These are phyloP conservation scores for Lithobates sylvaticus DNA, from an alignment of 2,797 vertebrate genomes.

Conservation along the genomic window DNA sequence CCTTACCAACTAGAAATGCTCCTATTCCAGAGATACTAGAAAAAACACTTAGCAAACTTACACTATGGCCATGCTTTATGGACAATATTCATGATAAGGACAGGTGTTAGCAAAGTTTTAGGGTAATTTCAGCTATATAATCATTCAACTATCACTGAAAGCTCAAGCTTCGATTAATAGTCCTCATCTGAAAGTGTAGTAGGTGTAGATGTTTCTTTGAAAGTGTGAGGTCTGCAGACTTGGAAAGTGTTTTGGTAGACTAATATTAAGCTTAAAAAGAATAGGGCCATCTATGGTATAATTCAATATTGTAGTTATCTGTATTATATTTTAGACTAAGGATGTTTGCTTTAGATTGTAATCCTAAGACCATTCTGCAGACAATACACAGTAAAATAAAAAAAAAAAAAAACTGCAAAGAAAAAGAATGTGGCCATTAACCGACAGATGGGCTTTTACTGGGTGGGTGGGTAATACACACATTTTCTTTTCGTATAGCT, in stretches of 20 bases:
- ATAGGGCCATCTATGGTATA: no score
- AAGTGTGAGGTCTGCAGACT: not conserved
- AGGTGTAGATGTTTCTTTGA: not conserved
- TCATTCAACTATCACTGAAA: no score
- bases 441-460: not conserved
- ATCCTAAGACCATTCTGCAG: not conserved
- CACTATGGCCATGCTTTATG: not conserved
- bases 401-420: no score
- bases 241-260: not conserved
- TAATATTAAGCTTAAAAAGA: not conserved
- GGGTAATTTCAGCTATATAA: not conserved
- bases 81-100: not conserved
- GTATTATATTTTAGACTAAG: not conserved
- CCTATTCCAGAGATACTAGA: not conserved
- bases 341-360: not conserved
- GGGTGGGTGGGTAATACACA: not conserved
- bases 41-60: not conserved
- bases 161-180: not conserved
- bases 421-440: not conserved
- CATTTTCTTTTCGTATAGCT: not conserved
- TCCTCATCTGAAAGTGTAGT: not conserved
- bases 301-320: not conserved
- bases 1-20: not conserved
- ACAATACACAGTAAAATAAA: no score
- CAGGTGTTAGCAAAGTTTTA: not conserved